A percentile compares a stretch with the other conserved stretches of the same genome.
These are phyloP conservation scores for Agrotis ipsilon DNA, from an alignment of 2,888 invertebrate species.

Conservation along the genomic window DNA sequence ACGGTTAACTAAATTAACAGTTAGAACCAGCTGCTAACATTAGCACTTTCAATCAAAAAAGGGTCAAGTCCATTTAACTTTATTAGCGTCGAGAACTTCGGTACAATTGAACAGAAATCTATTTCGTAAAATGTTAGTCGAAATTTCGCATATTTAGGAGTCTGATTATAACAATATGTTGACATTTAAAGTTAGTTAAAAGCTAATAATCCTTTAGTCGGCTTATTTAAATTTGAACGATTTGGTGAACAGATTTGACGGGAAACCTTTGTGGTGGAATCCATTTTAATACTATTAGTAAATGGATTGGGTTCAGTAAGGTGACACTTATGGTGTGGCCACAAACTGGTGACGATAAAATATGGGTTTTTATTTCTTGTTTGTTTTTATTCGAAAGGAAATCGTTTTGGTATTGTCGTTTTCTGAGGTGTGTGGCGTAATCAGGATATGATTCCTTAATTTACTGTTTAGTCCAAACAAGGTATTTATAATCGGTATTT, in stretches of 20 bases:
- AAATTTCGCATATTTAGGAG: no score
- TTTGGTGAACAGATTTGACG: conserved; percentile 55
- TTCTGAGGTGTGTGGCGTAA: not conserved
- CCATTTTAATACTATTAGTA: conserved; percentile 79
- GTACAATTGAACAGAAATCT: conserved; percentile 32
- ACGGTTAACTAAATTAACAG: conserved; percentile 38
- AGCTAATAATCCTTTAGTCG: conserved; percentile 47
- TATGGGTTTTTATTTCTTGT: conserved; percentile 7
- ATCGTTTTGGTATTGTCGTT: not conserved
- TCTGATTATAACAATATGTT: conserved; percentile 5
- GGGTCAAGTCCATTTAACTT: conserved; percentile 45
- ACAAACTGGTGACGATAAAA: conserved; percentile 22
- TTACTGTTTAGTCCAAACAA: not conserved
- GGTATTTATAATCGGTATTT: no score
- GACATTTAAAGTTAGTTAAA: conserved; percentile 44
- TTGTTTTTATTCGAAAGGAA: conserved; percentile 15
- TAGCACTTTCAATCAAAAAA: conserved; percentile 40
- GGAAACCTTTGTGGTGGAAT: conserved; percentile 79
- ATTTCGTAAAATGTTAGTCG: conserved; percentile 20
- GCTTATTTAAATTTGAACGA: conserved; percentile 65
- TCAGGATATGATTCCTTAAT: not conserved
- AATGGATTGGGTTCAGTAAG: conserved; percentile 69
- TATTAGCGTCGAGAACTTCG: conserved; percentile 17
- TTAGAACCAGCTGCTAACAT: conserved; percentile 51
- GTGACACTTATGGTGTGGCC: conserved; percentile 41